Percentiles rank a stretch among this genome's conserved stretches.
Conservation (phyloP, 2,797 vertebrate genomes). For the Holocentrus rufus region DNA sequence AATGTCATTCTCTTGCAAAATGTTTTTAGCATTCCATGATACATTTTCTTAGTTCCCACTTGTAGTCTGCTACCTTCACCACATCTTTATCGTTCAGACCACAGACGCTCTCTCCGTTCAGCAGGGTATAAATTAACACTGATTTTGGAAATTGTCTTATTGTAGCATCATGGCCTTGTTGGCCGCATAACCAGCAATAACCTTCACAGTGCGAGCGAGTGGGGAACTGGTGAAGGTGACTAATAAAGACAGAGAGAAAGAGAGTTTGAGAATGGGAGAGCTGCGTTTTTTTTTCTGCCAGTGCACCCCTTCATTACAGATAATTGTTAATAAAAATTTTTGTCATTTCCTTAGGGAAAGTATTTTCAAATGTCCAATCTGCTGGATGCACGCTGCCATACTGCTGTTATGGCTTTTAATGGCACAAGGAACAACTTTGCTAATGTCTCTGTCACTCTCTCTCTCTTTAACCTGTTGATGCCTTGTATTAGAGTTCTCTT, state of each 20-base stretch:
- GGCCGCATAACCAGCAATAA: slow-evolving; percentile 65
- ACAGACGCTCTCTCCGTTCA: slow-evolving; percentile 49
- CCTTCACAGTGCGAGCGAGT: slow-evolving; percentile 43
- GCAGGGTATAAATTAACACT: slow-evolving; percentile 68
- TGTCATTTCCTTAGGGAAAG: neutral
- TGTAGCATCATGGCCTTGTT: slow-evolving; percentile 59
- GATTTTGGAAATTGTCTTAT: slow-evolving; percentile 60
- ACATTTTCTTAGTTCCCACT: slow-evolving; percentile 2
- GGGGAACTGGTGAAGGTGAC: slow-evolving; percentile 12
- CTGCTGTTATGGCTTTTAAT: neutral
- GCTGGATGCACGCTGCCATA: too few relatives aligned
- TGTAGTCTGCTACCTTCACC: slow-evolving; percentile 29
- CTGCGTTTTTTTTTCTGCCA: slow-evolving; percentile 24
- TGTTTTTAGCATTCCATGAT: neutral
- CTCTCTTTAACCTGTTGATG: slow-evolving; percentile 62
- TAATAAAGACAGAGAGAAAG: slow-evolving; percentile 28
- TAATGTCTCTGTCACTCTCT: neutral
- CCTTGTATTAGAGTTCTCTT: slow-evolving; percentile 16
- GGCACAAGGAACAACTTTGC: neutral
- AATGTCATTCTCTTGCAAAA: neutral
- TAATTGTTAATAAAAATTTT: slow-evolving; percentile 22
- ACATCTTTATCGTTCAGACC: slow-evolving; percentile 43
- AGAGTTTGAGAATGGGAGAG: neutral
- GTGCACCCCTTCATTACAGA: slow-evolving; percentile 27
- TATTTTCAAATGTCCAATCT: slow-evolving; percentile 3